A percentile compares a stretch with the other conserved stretches of the same genome.
These are phyloP conservation scores for Eubucco bourcierii DNA, from an alignment of 2,113 vertebrate genomes.

Conservation along the genomic window DNA sequence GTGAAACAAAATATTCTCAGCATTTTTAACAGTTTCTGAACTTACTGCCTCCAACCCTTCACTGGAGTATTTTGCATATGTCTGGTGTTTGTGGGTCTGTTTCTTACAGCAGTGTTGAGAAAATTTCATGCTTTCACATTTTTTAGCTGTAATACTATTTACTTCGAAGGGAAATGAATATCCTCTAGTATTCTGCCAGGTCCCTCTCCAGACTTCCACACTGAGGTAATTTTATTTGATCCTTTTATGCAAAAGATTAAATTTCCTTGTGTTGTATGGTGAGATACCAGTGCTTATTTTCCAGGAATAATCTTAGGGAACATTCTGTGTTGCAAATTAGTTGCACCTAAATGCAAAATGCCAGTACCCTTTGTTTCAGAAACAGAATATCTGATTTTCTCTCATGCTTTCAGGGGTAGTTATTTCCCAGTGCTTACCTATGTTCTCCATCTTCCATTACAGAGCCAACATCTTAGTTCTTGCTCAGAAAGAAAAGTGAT, in stretches of 20 bases:
- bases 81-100: constrained; percentile 26
- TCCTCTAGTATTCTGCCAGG: constrained; percentile 27
- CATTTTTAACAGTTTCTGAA: neutral
- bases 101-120: constrained; percentile 41
- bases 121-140: constrained; percentile 61
- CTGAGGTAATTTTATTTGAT: constrained; percentile 55
- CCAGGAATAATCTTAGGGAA: constrained; percentile 11
- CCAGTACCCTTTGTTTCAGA: constrained; percentile 43
- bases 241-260: constrained; percentile 55
- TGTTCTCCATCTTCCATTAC: constrained; percentile 34
- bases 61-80: constrained; percentile 4
- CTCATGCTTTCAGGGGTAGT: constrained; percentile 4
- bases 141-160: constrained; percentile 58
- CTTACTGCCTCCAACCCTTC: neutral
- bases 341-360: neutral
- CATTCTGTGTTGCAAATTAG: neutral
- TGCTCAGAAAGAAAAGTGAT: neutral
- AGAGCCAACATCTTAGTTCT: neutral
- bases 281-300: constrained; percentile 34
- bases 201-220: constrained; percentile 29
- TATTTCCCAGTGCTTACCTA: constrained; percentile 16
- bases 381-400: constrained; percentile 48
- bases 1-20: constrained; percentile 1
- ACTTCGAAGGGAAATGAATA: constrained; percentile 41
- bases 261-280: constrained; percentile 10